Evolutionary conservation across 2,888 invertebrate genomes (phyloP), one percentile per base, ranked within the genome.

Genomic region (Cosmia pyralina): DNA sequence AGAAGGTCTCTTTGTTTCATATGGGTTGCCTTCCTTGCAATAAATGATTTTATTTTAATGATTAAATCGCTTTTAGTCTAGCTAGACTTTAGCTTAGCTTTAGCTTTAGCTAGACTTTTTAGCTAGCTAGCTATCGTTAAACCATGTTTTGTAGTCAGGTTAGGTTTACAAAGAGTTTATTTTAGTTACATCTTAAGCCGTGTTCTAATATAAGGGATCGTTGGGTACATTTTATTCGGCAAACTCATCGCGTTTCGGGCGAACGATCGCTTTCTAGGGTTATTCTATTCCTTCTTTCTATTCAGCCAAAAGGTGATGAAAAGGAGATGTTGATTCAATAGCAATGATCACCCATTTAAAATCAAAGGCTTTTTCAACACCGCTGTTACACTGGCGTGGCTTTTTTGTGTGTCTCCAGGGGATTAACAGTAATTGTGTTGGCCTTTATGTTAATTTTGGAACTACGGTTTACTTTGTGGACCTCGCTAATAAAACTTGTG

Each of bases 341-440:
- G 85, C 70, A 85, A 85, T 84, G 86, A 88, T 87, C 82, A 75
- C 72, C 84, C 76, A 88, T 89, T 89, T 87, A 83, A 87, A 91
- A 89, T 89, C 82, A 89, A 81, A 72, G 69, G 75, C 81, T 89
- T 88, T 89, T 75, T 69, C 52, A 38, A 50, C 69, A 77, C 69
- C 77, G 53, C 69, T 74, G 59, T 55, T 73, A 74, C 59, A 64
- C 66, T 59, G 64, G 50, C 79, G 65, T 58, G 65, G 38, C 44
- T 84, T 85, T 81, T 86, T 82, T 79, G 65, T 62, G 46, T 48
- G 15, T n/a, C 59, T 81, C 63, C 55, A 48, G 69, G 80, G 79
- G 75, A 79, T 84, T 82, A 77, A 60, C 68, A 71, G 83, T 84
- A 84, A 86, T 88, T 78, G 74, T 64, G 72, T 69, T 50, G 46